Base-by-base conservation (phyloP, 2,113 vertebrate genomes). In the Nycticryphes semicollaris region DNA sequence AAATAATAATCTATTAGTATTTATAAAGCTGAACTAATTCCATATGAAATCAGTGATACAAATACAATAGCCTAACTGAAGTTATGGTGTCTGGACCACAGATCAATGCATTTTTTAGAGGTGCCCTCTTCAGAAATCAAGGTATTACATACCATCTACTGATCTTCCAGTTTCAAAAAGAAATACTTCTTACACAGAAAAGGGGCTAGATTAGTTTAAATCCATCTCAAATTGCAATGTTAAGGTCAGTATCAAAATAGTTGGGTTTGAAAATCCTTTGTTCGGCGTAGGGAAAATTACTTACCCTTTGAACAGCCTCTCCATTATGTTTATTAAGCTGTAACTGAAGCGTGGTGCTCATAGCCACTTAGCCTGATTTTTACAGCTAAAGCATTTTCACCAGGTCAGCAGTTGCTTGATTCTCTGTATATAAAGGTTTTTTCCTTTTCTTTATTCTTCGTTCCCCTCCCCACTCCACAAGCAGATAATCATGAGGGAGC, bases 261-360 rank as follows among this genome's bases (percentile, higher is more conserved):
- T 25, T 68, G 18, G n/a, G 70, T 81, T 81, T 88, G 37, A 88
- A 97, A 96, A 90, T 86, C 45, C 30, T 91, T 89, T 82, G 43
- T 89, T 90, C 37, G 1, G 54, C 2, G 5, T 39, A 62, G 53
- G 23, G 60, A 90, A 96, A 92, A 93, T 75, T 64, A 89, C 54
- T 93, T 60, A 78, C 35, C 60, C 12, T 78, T 43, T 90, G 68
- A 94, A 86, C 60, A 88, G 66, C 41, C 81, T 89, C 70, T 95
- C 82, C 68, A 59, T 93, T 88, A 90, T 2, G 1, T 86, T 85
- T 89, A 88, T 93, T 84, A 95, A 75, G 67, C 48, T 64, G 50
- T 57, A 89, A 86, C 69, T 54, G 92, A 84, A 95, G 73, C 3
- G 0, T 5, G 2, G 21, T 48, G 47, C 81, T 93, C 6, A 3